phyloP scores from a whole-genome alignment of 1,140 invertebrate genomes.

The Bombyx mori region DNA sequence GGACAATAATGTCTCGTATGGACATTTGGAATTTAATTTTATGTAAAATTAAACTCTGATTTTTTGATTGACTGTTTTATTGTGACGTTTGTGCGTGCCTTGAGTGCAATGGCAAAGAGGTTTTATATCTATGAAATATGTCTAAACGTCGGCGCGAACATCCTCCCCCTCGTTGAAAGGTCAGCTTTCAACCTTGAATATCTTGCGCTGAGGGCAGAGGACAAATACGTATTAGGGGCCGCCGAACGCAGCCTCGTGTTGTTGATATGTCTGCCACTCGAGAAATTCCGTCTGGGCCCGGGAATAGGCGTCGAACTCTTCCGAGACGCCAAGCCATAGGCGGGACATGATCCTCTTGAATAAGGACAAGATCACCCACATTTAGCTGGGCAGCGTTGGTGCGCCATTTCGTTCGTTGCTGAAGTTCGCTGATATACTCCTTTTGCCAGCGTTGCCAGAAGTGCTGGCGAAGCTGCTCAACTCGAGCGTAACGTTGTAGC shows the following conservation, averaged over 20 bases:
- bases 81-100: too few species aligned
- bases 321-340: conserved; percentile 11
- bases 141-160: too few species aligned
- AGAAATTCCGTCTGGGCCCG: conserved; percentile 14
- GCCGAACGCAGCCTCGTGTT: too few species aligned
- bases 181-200: too few species aligned
- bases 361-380: conserved; percentile 18
- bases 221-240: too few species aligned
- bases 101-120: too few species aligned
- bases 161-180: too few species aligned
- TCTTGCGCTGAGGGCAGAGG: too few species aligned
- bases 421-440: conserved; percentile 16
- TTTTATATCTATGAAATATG: too few species aligned
- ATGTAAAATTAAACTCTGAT: too few species aligned
- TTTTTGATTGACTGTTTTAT: too few species aligned
- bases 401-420: conserved; percentile 20
- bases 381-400: conserved; percentile 5
- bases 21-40: conserved; percentile 6
- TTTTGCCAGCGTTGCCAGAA: conserved; percentile 21
- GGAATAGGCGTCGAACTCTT: conserved; percentile 8
- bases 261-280: too few species aligned
- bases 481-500: conserved; percentile 3
- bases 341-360: conserved; percentile 8
- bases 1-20: conserved; percentile 4
- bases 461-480: conserved; percentile 14